Evolutionary conservation across 2,888 invertebrate genomes (phyloP), one percentile per base, ranked within the genome.

Genomic region (Tinea semifulvella): DNA sequence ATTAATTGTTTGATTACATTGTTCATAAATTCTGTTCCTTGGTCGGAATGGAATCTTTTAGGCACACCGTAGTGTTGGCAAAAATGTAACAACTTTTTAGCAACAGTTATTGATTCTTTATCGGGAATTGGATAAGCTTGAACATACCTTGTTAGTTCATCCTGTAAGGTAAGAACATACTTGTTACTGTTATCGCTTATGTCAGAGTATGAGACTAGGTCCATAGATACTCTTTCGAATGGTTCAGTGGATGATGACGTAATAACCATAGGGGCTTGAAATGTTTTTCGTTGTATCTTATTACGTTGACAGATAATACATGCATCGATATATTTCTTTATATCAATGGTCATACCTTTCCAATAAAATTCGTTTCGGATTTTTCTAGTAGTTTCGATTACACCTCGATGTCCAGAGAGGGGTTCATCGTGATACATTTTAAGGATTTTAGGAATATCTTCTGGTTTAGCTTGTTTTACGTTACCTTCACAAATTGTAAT

Each of bases 41-140:
- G 58, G 38, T 60, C 58, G 0, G 60, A 60, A 42, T 59, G 63
- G 16, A 61, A 57, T 5, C 60, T 44, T 47, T 57, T 58, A 1
- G 58, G 60, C 2, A 60, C 49, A 7, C 58, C 59, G 26, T 51
- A 61, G 22, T 61, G 58, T 55, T 60, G 58, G 22, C 58, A 62
- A 40, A 60, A 61, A 13, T 48, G 36, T 1, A 62, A 18, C 13
- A 61, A 36, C 18, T 50, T n/a, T 49, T 53, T 52, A 4, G 59
- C 60, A 3, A 61, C 51, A 3, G 58, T 61, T 4, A 49, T 13
- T 0, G 57, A 53, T 55, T 61, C 51, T 53, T 61, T 60, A 17
- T 63, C 54, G 1, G 54, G 54, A 18, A 61, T 60, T 0, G 58
- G 53, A 36, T 62, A 61, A 0, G 59, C 58, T 54, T 59, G 59